Evolutionary conservation across 2,113 vertebrate species (phyloP), one percentile per base, ranked within the genome.

Genomic region (Urocolius indicus): DNA sequence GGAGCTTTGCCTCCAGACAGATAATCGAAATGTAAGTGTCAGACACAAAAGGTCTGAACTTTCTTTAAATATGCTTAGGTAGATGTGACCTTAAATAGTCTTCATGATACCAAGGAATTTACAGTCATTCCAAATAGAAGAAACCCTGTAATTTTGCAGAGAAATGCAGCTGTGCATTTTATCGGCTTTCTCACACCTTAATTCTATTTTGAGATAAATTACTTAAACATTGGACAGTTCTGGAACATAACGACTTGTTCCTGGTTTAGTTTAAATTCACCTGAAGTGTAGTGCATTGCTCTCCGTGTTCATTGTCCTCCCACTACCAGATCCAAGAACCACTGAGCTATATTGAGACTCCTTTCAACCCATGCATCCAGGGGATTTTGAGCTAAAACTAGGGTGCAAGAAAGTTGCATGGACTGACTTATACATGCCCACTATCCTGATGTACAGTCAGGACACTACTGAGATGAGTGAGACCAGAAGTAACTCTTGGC

Each of bases 1-100:
- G 92, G 92, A 97, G 66, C 62, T 96, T 93, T 90, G 67, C 84
- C 93, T 96, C 89, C 66, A 86, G 95, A 97, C 90, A 94, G 95
- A 97, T 92, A 95, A 97, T 92, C 89, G 95, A 93, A 91, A 90
- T 63, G 15, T 83, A 85, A 93, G 87, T 45, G 73, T 93, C 48
- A 88, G 91, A 87, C 54, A 93, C 57, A 80, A 94, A 96, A 95
- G 83, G 26, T 67, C 55, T 85, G 66, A 84, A 84, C 84, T 95
- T 90, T 72, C 65, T 95, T 90, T 65, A 71, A 7, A 61, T 26
- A 48, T 13, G 19, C 46, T 49, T 68, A 36, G 57, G 85, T 69
- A 83, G 72, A 73, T 89, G 41, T 27, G 88, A 90, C 77, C 88
- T 94, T 79, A 97, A 92, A 76, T 72, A 84, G 57, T 58, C 61